Conservation (phyloP, 2,888 invertebrate species). For the Netelia virgata region DNA sequence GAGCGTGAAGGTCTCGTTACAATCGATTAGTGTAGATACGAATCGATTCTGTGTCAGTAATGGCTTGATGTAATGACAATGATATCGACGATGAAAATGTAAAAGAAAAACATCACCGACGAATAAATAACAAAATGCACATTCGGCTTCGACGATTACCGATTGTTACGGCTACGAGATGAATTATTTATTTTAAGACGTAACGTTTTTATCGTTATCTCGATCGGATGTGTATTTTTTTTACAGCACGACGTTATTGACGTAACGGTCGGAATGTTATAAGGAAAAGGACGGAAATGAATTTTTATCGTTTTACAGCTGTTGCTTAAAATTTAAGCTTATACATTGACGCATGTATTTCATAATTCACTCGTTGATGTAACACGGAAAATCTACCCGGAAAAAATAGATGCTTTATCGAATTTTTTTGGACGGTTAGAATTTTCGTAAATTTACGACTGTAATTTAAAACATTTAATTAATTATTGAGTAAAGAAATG, state of each 20-base stretch:
- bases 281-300: not conserved
- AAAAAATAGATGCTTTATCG: too few species aligned
- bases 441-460: too few species aligned
- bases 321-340: not conserved
- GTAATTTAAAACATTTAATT: too few species aligned
- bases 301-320: not conserved
- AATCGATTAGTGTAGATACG: not conserved
- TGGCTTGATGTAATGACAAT: constrained; percentile 5
- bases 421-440: too few species aligned
- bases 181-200: constrained; percentile 19
- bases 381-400: too few species aligned
- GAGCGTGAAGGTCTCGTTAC: constrained; percentile 51
- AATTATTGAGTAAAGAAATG: too few species aligned
- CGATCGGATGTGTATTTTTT: constrained; percentile 24
- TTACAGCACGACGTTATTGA: not conserved
- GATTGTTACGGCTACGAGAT: not conserved
- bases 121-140: constrained; percentile 5
- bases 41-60: not conserved
- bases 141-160: not conserved
- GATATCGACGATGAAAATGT: not conserved
- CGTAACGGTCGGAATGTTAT: not conserved
- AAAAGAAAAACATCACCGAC: constrained; percentile 27
- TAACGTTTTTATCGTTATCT: constrained; percentile 37
- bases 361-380: too few species aligned
- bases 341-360: too few species aligned